Conservation (phyloP, 2,797 vertebrate species). For the Lophius americanus region DNA sequence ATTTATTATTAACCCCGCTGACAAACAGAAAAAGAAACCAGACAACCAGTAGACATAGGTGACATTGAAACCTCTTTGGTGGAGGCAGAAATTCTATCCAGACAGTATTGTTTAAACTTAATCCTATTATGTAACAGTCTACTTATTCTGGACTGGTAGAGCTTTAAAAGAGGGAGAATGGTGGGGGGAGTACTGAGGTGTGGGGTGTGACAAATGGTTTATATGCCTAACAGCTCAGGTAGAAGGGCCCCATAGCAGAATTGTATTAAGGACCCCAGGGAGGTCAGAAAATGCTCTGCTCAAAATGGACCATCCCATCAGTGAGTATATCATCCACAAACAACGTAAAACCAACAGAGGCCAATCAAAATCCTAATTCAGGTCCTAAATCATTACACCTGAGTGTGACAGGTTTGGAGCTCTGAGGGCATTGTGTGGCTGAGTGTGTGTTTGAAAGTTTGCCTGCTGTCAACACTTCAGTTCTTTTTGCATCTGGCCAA, state of each 20-base stretch:
- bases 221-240: not conserved
- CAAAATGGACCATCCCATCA: slow-evolving; percentile 48
- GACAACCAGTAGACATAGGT: no score
- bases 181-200: not conserved
- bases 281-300: slow-evolving; percentile 4
- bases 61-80: no score
- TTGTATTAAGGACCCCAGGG: not conserved
- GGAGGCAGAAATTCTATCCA: no score
- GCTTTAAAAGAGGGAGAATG: not conserved
- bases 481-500: slow-evolving; percentile 85
- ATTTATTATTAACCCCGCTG: no score
- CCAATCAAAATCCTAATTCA: slow-evolving; percentile 83
- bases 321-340: slow-evolving; percentile 75
- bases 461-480: slow-evolving; percentile 85
- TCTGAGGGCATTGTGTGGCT: slow-evolving; percentile 39
- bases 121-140: not conserved
- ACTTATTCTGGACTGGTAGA: not conserved
- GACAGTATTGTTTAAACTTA: not conserved
- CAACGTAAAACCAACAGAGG: slow-evolving; percentile 78
- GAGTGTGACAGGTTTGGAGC: slow-evolving; percentile 75
- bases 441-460: slow-evolving; percentile 49
- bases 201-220: not conserved
- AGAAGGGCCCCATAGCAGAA: not conserved
- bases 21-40: no score
- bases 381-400: slow-evolving; percentile 85